Evolutionary conservation across 1,140 invertebrate genomes (phyloP).

Genomic region (Bacillus rossius): DNA sequence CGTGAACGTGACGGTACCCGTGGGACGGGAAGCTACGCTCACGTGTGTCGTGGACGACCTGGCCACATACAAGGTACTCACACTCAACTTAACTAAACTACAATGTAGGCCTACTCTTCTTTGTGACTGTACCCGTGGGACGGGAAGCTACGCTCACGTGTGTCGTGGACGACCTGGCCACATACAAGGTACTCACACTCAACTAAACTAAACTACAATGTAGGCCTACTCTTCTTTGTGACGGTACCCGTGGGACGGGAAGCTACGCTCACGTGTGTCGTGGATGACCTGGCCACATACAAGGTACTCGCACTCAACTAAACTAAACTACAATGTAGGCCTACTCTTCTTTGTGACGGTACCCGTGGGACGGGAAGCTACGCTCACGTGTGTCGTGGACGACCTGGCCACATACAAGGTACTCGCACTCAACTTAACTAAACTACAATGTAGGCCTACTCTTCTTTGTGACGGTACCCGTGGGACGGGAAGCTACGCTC

Average conservation of each 20-base stretch:
- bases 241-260: constrained; percentile 78
- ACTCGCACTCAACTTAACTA: too few species aligned
- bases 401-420: constrained; percentile 81
- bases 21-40: constrained; percentile 76
- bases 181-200: constrained; percentile 89
- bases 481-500: constrained; percentile 76
- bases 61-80: constrained; percentile 80
- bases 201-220: too few species aligned
- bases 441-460: too few species aligned
- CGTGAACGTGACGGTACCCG: constrained; percentile 72
- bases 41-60: constrained; percentile 78
- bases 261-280: constrained; percentile 73
- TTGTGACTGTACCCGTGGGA: constrained; percentile 76
- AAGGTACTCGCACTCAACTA: too few species aligned
- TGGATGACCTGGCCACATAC: constrained; percentile 73
- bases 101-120: constrained; percentile 71
- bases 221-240: constrained; percentile 73
- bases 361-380: constrained; percentile 75
- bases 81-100: constrained; percentile 47
- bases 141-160: constrained; percentile 78
- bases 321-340: too few species aligned
- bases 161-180: constrained; percentile 72
- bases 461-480: constrained; percentile 72
- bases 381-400: constrained; percentile 73
- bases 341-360: constrained; percentile 79